These are phyloP conservation scores for Pseudeuparius sepicola DNA, from an alignment of 2,888 invertebrate genomes.

Conservation along the genomic window DNA sequence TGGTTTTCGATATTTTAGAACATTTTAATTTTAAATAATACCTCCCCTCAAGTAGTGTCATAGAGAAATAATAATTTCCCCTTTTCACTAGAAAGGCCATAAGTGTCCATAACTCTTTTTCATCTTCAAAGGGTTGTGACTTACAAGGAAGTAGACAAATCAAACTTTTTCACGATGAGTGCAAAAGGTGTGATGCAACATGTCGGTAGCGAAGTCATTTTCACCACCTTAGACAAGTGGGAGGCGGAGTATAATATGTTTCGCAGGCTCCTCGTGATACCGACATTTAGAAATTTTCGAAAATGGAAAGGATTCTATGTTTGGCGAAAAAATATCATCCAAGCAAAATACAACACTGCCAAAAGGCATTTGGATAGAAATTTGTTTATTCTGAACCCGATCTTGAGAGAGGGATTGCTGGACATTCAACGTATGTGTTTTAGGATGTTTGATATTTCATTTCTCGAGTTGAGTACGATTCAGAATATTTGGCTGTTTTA, in stretches of 20 bases:
- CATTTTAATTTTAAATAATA: neutral
- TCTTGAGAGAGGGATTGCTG: conserved; percentile 60
- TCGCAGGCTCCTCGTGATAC: conserved; percentile 63
- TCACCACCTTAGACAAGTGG: conserved; percentile 70
- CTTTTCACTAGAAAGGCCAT: too few species aligned
- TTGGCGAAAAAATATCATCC: conserved; percentile 43
- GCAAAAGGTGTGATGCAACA: conserved; percentile 73
- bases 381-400: conserved; percentile 63
- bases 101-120: too few species aligned
- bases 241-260: conserved; percentile 75
- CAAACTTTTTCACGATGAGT: conserved; percentile 73
- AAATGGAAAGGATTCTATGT: conserved; percentile 51
- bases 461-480: conserved; percentile 46
- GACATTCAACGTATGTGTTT: conserved; percentile 59
- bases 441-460: conserved; percentile 50
- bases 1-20: neutral
- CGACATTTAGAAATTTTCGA: conserved; percentile 56
- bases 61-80: too few species aligned
- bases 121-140: conserved; percentile 72
- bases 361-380: conserved; percentile 52
- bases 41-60: too few species aligned
- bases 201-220: conserved; percentile 60
- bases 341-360: conserved; percentile 54
- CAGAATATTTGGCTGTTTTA: conserved; percentile 52
- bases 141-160: conserved; percentile 53